A percentile compares a stretch with the other conserved stretches of the same genome.
phyloP scores from a whole-genome alignment of 2,797 vertebrate genomes.

The Craterocephalus amniculus region DNA sequence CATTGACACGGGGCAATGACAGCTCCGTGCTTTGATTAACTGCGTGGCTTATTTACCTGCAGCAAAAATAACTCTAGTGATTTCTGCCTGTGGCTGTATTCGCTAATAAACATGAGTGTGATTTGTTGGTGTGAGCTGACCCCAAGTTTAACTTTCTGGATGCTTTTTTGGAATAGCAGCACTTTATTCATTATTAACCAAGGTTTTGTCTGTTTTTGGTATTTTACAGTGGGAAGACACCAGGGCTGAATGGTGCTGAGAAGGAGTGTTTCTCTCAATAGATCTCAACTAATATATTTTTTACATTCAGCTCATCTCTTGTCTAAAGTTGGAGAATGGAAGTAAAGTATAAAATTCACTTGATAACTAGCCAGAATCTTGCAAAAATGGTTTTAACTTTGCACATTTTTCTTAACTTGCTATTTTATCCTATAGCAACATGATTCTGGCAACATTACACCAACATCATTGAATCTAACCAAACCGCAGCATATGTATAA shows the following conservation, averaged over 20 bases:
- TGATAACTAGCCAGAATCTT: background rate
- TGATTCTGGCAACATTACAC: background rate
- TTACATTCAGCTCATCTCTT: background rate
- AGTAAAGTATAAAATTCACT: background rate
- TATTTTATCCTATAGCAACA: background rate
- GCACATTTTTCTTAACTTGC: too few species aligned
- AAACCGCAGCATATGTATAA: background rate
- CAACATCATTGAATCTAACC: background rate
- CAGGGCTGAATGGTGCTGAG: background rate
- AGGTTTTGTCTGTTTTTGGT: background rate
- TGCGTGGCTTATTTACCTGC: slow-evolving; percentile 43
- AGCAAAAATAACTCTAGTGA: slow-evolving; percentile 45
- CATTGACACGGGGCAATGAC: slow-evolving; percentile 61
- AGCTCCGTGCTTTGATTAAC: slow-evolving; percentile 42
- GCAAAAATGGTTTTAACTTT: background rate
- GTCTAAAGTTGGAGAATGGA: background rate
- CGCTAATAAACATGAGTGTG: slow-evolving; percentile 39
- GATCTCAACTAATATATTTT: background rate
- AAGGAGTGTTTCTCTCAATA: background rate
- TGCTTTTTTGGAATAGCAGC: background rate
- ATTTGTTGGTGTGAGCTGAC: slow-evolving; percentile 8
- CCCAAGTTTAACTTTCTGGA: slow-evolving; percentile 31
- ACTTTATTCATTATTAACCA: background rate
- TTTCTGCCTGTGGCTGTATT: slow-evolving; percentile 21
- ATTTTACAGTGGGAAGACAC: background rate